A percentile compares a stretch with the other conserved stretches of the same genome.
Evolutionary conservation across 2,113 vertebrate genomes (phyloP).

Genomic region (Excalfactoria chinensis): DNA sequence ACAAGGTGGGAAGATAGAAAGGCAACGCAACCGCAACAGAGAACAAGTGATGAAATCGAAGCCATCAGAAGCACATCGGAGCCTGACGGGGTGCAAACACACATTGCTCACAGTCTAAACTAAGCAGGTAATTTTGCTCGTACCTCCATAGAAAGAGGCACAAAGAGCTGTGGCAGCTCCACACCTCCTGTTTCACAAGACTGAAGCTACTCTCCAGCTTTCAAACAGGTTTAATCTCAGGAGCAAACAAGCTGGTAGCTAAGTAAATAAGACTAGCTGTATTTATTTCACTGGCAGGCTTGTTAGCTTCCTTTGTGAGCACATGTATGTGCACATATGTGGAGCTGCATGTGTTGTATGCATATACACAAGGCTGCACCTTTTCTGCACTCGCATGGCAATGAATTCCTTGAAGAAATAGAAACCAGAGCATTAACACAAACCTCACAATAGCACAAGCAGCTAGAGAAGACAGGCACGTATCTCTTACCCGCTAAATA

Average conservation of each 20-base stretch:
- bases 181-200: not conserved
- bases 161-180: not conserved
- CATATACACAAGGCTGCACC: not conserved
- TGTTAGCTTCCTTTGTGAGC: rapidly evolving
- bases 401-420: not conserved
- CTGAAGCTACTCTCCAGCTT: not conserved
- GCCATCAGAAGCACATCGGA: rapidly evolving
- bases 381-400: rapidly evolving
- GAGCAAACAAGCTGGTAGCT: not conserved
- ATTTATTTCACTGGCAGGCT: not conserved
- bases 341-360: not conserved
- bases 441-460: not conserved
- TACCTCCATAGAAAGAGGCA: not conserved
- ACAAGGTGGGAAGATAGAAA: not conserved
- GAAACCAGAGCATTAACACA: not conserved
- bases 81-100: not conserved
- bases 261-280: not conserved
- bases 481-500: too few species aligned
- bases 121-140: not conserved
- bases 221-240: not conserved
- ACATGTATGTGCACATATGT: too few species aligned
- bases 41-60: rapidly evolving
- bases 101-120: rapidly evolving
- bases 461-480: rapidly evolving
- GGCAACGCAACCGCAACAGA: not conserved